A percentile compares a stretch with the other conserved stretches of the same genome.
Evolutionary conservation across 2,888 invertebrate genomes (phyloP).

Genomic region (Globia sparganii): DNA sequence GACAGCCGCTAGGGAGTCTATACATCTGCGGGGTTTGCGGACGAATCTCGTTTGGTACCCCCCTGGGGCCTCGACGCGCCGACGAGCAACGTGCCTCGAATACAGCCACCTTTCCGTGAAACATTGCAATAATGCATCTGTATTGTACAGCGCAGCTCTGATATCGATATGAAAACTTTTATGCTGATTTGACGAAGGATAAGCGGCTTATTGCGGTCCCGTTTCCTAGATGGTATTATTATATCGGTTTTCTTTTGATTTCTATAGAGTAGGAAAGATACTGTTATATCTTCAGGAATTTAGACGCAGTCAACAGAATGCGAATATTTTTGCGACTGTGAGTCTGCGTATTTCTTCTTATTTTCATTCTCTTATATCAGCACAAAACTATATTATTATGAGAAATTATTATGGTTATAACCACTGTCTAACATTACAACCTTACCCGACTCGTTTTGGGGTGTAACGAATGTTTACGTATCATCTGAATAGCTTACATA

Average conservation of each 20-base stretch:
- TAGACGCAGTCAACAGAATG: slow-evolving; percentile 1
- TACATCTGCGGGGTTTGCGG: slow-evolving; percentile 56
- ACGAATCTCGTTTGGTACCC: slow-evolving; percentile 61
- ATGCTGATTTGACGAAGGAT: slow-evolving; percentile 54
- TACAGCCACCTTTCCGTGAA: slow-evolving; percentile 59
- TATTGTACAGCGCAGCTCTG: slow-evolving; percentile 56
- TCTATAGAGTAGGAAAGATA: not conserved
- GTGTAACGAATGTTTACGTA: not conserved
- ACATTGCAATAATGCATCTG: slow-evolving; percentile 68
- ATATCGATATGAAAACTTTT: slow-evolving; percentile 64
- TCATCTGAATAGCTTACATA: not conserved
- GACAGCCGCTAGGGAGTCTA: slow-evolving; percentile 58
- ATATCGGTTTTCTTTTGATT: slow-evolving; percentile 27
- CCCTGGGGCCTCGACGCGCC: slow-evolving; percentile 50
- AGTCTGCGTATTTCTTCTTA: too few species aligned
- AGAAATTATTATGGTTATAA: too few species aligned
- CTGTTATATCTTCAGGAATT: slow-evolving; percentile 7
- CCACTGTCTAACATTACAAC: too few species aligned
- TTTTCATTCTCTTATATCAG: too few species aligned
- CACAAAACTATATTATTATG: not conserved
- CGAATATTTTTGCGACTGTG: not conserved
- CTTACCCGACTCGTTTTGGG: not conserved
- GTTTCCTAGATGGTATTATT: slow-evolving; percentile 14
- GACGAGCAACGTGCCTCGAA: slow-evolving; percentile 69
- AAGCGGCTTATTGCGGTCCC: slow-evolving; percentile 59